Conservation (phyloP, 2,113 vertebrate species). For the Motacilla tschutschensis region DNA sequence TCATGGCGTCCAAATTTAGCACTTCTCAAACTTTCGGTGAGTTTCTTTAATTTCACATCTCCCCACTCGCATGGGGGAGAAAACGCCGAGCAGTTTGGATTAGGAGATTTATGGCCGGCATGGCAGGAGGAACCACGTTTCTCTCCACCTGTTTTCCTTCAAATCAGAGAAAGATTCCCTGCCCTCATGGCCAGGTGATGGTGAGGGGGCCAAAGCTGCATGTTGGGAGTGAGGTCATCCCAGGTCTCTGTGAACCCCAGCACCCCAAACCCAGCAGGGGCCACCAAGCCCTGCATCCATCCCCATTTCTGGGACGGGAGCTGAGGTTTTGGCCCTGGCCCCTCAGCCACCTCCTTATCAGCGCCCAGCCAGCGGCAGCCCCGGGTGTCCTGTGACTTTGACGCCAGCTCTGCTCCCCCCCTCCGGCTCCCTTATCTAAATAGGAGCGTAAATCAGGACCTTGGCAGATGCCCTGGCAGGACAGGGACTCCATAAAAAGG, state of each 20-base stretch:
- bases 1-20: constrained; percentile 40
- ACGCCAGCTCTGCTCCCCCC: constrained; percentile 82
- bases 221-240: neutral
- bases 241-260: neutral
- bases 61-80: fast-evolving
- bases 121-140: neutral
- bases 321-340: neutral
- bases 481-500: constrained; percentile 91
- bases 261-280: neutral
- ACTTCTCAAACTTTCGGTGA: constrained; percentile 27
- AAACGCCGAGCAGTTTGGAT: neutral
- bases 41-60: constrained; percentile 30
- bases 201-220: fast-evolving
- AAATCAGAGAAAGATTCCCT: neutral
- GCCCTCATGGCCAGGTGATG: fast-evolving
- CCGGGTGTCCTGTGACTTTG: constrained; percentile 83
- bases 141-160: constrained; percentile 47
- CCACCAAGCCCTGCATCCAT: neutral
- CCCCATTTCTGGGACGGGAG: neutral
- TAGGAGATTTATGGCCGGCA: neutral
- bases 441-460: constrained; percentile 88
- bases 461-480: constrained; percentile 82
- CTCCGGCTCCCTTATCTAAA: constrained; percentile 89
- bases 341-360: constrained; percentile 60
- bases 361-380: constrained; percentile 72